Conservation (phyloP, 2,113 vertebrate species). For the Hylia prasina region DNA sequence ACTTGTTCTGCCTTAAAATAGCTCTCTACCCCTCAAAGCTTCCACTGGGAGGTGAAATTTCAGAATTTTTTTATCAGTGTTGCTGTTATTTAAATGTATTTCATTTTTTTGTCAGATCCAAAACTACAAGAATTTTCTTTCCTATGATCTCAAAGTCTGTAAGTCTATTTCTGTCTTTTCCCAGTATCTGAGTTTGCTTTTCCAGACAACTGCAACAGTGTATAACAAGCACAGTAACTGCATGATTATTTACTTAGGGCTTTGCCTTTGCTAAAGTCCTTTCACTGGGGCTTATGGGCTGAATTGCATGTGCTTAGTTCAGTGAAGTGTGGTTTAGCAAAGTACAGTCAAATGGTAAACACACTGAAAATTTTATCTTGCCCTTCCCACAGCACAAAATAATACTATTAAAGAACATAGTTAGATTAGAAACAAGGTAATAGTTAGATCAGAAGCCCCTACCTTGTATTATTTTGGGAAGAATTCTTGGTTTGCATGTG, state of each 20-base stretch:
- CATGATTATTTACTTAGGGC: constrained; percentile 1
- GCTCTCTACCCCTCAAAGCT: neutral
- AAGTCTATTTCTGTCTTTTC: neutral
- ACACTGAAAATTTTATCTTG: neutral
- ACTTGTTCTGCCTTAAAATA: neutral
- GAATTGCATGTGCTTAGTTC: neutral
- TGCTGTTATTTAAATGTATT: neutral
- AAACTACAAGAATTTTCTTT: neutral
- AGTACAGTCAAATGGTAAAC: neutral
- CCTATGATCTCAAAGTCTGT: neutral
- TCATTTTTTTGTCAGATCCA: neutral
- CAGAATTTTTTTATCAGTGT: neutral
- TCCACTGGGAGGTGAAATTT: neutral
- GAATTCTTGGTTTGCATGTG: neutral
- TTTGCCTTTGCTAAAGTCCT: constrained; percentile 16
- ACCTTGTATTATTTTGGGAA: neutral
- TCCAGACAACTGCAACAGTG: neutral
- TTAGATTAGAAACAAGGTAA: neutral
- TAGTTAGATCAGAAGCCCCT: neutral
- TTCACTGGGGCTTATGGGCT: neutral
- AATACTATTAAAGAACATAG: neutral
- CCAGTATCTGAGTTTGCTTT: neutral
- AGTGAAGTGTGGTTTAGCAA: neutral
- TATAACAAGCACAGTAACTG: neutral
- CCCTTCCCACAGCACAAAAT: neutral